Evolutionary conservation across 1,140 invertebrate genomes (phyloP), one percentile per base, ranked within the genome.

Genomic region (Oryctes rhinoceros): DNA sequence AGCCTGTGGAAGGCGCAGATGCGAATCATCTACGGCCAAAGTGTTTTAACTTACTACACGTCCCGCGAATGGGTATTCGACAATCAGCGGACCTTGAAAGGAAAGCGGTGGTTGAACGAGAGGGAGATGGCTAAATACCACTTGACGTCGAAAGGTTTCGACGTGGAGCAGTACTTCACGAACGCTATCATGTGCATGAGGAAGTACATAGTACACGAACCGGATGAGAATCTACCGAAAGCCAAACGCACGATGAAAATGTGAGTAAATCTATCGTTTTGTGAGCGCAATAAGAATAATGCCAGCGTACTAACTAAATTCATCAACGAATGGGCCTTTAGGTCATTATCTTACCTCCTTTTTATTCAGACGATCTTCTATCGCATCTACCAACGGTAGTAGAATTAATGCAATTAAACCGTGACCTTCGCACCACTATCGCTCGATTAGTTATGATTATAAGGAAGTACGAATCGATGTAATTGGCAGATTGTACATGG

Each of bases 141-240:
- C 7, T 1, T 37, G 24, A 24, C 65, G 7, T 2, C 18, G 13
- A 3, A 20, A 2, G 65, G 24, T 2, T 6, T 71, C 4, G 65
- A 24, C 35, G 5, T 24, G 13, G 24, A 30, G 3, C 9, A 71
- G 11, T 71, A 24, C 10, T 1, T 71, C 4, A 35, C 7, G 35
- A 30, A 37, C 24, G 11, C 7, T 0, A 9, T 9, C 3, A 10
- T 71, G 5, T 7, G 20, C 9, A 13, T 37, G 18, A 30, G 65
- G 35, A 71, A 13, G 10, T 71, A 71, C 15, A 35, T 71, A 35
- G 0, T 35, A 24, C 30, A 71, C 11, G 65, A 71, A 24, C 65
- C 65, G 2, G 65, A 71, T 71, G 65, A 71, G 9, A 71, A 71
- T 71, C 18, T 71, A 30, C 65, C 65, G 6, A 71, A 37, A 13